A percentile compares a stretch with the other conserved stretches of the same genome.
Conservation (phyloP, 2,797 vertebrate species). For the Sarcoramphus papa region DNA sequence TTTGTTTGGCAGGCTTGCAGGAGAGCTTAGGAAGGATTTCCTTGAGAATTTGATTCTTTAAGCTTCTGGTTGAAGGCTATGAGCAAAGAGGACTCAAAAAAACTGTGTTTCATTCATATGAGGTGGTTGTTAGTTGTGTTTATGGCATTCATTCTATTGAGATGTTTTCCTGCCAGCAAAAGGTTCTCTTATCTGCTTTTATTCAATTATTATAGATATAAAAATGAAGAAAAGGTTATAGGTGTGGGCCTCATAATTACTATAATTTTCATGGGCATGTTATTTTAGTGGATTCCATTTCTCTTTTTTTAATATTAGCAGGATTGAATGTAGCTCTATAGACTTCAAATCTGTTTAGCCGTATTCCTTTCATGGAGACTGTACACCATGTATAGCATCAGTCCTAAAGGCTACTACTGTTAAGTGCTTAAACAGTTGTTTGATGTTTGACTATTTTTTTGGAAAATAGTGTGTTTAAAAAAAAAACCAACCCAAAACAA, state of each 20-base stretch:
- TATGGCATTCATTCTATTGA: neutral
- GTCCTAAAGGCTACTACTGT: neutral
- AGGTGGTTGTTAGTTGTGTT: neutral
- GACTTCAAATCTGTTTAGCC: neutral
- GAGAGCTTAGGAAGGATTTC: neutral
- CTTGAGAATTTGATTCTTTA: neutral
- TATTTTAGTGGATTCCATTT: neutral
- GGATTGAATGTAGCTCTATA: neutral
- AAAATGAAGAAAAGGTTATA: neutral
- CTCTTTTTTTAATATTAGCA: neutral
- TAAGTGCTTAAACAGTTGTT: neutral
- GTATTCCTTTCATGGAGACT: neutral
- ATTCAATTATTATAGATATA: neutral
- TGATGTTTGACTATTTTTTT: neutral
- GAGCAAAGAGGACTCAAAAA: neutral
- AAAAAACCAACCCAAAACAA: neutral
- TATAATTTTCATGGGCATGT: accelerated
- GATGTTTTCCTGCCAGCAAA: neutral
- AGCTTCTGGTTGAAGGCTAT: neutral
- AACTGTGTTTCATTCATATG: neutral
- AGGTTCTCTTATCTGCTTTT: neutral
- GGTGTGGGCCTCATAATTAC: neutral
- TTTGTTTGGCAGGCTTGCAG: neutral
- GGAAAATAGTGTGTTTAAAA: neutral
- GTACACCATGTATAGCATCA: accelerated